Evolutionary conservation across 37 sponge, comb jelly and placozoan species (phyloP), one percentile per base, ranked within the genome.

Genomic region (Aplysina aerophoba): DNA sequence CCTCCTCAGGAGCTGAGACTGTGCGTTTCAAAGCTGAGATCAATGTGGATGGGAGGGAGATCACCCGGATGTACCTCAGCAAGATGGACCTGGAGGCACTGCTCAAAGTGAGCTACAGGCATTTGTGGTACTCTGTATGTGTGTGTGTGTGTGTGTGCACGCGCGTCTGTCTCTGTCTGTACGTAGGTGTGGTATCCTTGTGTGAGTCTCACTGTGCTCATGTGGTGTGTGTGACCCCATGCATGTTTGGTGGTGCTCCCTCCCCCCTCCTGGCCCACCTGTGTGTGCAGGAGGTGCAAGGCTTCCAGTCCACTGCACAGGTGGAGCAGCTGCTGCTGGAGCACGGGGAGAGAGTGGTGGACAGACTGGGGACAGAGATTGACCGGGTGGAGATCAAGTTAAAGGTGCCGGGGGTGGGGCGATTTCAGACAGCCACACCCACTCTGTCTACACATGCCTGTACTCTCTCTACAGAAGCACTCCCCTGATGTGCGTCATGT

Each of bases 1-100:
- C 8, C 50, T 8, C 50, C 50, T 44, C 44, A 94, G 95, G 96
- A 38, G 93, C 97, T 75, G 95, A 97, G 65, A 83, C 85, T 55
- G 89, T 97, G 1, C 81, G 95, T 14, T 97, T 97, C 81, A 97
- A 97, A 84, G 97, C 97, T 38, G 97, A 97, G 63, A 87, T 97
- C 56, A 92, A 97, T 73, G 93, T 97, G 79, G 95, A 97, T 82
- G 97, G 97, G 13, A 83, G 91, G 24, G 97, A 97, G 54, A 85
- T 97, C 35, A 85, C 97, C 8, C 81, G 90, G 54, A 55, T 83
- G 0, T 90, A 95, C 54, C 55, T 95, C 28, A 86, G 83, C 31
- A 92, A 58, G 78, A 68, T 95, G 55, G 75, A 94, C 66, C 54
- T 96, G 69, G 90, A 94, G 25, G 50, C 44, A 59, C 24, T 92